A percentile compares a stretch with the other conserved stretches of the same genome.
These are phyloP conservation scores for Hymenopus coronatus DNA, from an alignment of 2,888 invertebrate species.

Conservation along the genomic window DNA sequence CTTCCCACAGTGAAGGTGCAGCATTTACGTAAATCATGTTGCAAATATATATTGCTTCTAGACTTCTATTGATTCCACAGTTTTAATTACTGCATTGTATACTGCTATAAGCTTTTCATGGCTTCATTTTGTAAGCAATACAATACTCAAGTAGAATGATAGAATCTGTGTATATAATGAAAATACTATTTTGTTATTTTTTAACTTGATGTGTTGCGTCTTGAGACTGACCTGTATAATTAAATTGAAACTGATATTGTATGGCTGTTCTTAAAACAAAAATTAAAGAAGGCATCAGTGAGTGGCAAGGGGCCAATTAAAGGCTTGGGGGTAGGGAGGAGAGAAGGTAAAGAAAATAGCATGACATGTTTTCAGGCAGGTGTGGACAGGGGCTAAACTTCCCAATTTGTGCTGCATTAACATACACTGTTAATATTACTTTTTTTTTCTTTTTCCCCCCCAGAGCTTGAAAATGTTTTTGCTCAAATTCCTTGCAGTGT, in stretches of 20 bases:
- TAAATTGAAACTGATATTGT: constrained; percentile 18
- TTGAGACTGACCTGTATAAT: constrained; percentile 49
- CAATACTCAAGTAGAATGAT: constrained; percentile 25
- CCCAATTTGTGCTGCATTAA: neutral
- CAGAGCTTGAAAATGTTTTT: constrained; percentile 26
- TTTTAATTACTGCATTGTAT: constrained; percentile 16
- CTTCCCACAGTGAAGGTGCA: neutral
- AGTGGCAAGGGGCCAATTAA: constrained; percentile 26
- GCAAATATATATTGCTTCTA: constrained; percentile 5
- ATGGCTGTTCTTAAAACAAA: constrained; percentile 6
- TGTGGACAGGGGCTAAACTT: neutral
- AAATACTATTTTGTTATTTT: constrained; percentile 34
- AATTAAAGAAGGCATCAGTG: neutral
- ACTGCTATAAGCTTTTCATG: neutral
- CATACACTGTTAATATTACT: neutral
- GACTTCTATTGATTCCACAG: neutral
- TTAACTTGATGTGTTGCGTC: constrained; percentile 43
- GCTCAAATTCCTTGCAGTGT: constrained; percentile 28
- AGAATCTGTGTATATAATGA: constrained; percentile 27
- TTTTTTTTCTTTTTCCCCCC: neutral
- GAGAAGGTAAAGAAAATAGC: neutral
- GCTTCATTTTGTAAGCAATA: constrained; percentile 23
- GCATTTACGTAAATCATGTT: neutral
- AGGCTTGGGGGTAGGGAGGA: neutral
- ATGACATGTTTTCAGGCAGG: neutral